Evolutionary conservation across 2,797 vertebrate genomes (phyloP), one percentile per base, ranked within the genome.

Genomic region (Anabacerthia variegaticeps): DNA sequence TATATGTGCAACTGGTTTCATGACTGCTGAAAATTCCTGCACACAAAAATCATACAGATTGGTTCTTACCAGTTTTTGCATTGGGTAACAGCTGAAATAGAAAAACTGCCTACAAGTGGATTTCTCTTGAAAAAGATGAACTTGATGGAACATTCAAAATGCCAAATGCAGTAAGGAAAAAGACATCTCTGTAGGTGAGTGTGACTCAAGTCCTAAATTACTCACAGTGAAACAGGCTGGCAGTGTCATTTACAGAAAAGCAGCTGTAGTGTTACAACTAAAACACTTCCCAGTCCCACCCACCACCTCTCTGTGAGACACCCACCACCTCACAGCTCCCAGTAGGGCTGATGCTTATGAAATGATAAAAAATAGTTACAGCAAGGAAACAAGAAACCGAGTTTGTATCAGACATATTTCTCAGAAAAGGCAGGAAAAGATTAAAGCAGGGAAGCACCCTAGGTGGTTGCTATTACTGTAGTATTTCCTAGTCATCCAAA

Each of bases 191-290:
- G 73, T 95, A 90, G 90, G 62, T 95, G 77, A 96, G 49, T 89
- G 68, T 97, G 88, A 93, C 84, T 94, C 74, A 94, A 74, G 62
- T 92, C 55, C 61, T 87, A 88, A 91, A 96, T 94, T 88, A 93
- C 74, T 92, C 80, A 92, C 27, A 28, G 48, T 75, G 36, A 82
- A 94, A 66, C 51, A 96, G 68, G 78, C 81, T 94, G 93, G 62
- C 28, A 75, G 28, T 65, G 76, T 73, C 55, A 79, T 58, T 93
- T 92, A 85, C 36, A 89, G 73, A 84, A 88, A 61, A 94, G 23
- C 43, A 93, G 55, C 77, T 73, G 55, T 61, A 91, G 16, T 8
- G 63, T 49, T 59, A 71, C 88, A 94, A 81, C 85, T 79, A 77
- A 93, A 95, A 63, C 11, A 28, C 11, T 89, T 95, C 26, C 39